phyloP scores from a whole-genome alignment of 2,113 vertebrate species.

The Myotis lucifugus region DNA sequence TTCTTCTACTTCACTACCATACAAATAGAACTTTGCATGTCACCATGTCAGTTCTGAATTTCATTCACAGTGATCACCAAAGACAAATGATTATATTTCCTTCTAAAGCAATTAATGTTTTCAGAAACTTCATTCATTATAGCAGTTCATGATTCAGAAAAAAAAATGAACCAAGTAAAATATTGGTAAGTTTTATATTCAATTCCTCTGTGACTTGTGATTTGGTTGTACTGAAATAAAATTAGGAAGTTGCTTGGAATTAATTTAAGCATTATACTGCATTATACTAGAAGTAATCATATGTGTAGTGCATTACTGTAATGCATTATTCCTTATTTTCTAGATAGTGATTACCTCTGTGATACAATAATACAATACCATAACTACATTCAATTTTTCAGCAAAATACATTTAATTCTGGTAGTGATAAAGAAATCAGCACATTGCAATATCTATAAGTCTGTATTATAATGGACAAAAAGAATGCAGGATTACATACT shows the following conservation, averaged over 20 bases:
- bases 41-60: constrained; percentile 3
- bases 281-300: constrained; percentile 71
- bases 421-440: constrained; percentile 52
- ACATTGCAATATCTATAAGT: neutral
- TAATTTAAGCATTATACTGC: constrained; percentile 70
- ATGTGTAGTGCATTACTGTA: constrained; percentile 59
- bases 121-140: constrained; percentile 53
- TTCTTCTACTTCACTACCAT: neutral
- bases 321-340: constrained; percentile 69
- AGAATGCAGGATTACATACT: neutral
- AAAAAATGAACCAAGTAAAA: constrained; percentile 67
- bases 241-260: constrained; percentile 74
- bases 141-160: constrained; percentile 59
- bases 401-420: constrained; percentile 65
- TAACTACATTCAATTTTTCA: constrained; percentile 63
- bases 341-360: constrained; percentile 64
- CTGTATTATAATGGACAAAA: neutral
- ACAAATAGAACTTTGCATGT: constrained; percentile 2
- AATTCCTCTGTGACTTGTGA: constrained; percentile 50
- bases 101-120: constrained; percentile 61
- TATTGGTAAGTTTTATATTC: constrained; percentile 62
- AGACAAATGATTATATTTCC: constrained; percentile 57
- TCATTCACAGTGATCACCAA: constrained; percentile 42
- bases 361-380: constrained; percentile 59
- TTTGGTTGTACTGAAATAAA: constrained; percentile 69